phyloP scores from a whole-genome alignment of 2,888 invertebrate species.

The Macropis europaea region DNA sequence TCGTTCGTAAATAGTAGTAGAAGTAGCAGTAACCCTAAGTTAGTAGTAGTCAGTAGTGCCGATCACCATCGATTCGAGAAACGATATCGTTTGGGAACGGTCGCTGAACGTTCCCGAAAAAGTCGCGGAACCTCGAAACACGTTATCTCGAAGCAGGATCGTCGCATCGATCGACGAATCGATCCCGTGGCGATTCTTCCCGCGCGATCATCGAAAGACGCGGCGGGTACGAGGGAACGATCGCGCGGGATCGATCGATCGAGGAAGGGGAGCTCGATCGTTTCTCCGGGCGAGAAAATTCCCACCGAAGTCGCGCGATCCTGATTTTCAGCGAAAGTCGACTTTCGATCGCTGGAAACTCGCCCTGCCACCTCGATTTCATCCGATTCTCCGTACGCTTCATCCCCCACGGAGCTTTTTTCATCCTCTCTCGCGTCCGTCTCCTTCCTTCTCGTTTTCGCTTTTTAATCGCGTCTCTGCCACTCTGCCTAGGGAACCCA shows the following conservation, averaged over 20 bases:
- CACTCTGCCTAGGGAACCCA: constrained; percentile 77
- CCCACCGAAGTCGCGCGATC: too few relatives aligned
- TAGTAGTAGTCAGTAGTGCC: constrained; percentile 21
- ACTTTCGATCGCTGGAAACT: constrained; percentile 7
- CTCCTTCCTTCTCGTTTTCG: constrained; percentile 10
- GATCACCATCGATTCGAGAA: constrained; percentile 6
- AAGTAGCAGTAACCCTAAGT: constrained; percentile 24
- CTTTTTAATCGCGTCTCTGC: constrained; percentile 61
- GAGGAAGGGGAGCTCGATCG: too few relatives aligned
- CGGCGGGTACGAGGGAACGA: too few relatives aligned
- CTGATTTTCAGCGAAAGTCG: too few relatives aligned
- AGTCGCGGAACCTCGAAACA: constrained; percentile 1
- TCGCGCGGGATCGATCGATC: too few relatives aligned
- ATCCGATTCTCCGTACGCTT: background rate
- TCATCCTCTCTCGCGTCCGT: background rate
- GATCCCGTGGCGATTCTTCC: too few relatives aligned
- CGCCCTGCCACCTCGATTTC: background rate
- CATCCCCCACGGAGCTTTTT: background rate
- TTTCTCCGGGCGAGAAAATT: too few relatives aligned
- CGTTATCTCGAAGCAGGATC: too few relatives aligned
- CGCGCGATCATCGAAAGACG: too few relatives aligned
- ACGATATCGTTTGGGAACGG: constrained; percentile 23
- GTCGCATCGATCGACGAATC: too few relatives aligned
- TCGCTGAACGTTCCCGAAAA: constrained; percentile 2
- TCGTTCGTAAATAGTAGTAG: constrained; percentile 16